Base-by-base conservation (phyloP, 2,888 invertebrate species). In the Camponotus fellah region DNA sequence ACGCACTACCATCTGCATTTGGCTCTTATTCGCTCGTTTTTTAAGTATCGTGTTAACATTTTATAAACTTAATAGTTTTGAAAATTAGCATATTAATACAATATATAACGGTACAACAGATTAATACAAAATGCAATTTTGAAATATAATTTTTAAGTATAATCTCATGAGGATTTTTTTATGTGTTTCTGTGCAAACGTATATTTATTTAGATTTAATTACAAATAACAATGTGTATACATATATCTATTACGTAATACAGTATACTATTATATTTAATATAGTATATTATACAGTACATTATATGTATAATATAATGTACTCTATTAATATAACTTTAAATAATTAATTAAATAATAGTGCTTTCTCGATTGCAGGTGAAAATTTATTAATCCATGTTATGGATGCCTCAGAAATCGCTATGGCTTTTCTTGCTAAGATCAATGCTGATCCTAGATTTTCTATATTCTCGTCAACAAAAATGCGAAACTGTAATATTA, bases 371-470 rank as follows among this genome's bases (percentile, higher is more conserved):
- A 92, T 91, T 4, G 32, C 62, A 14, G 90, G 60, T 0, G 84
- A 77, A 69, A 89, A 89, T 53, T 66, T 85, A 32, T 85, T 37
- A 14, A 92, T 88, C 94, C 93, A 93, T 8, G 74, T 64, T 14
- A 92, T 62, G 21, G 89, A 91, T 14, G 83, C 81, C 34, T 75
- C 62, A 0, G 91, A 87, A 43, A 82, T 62, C 21, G 58, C 26
- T 10, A 91, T 62, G 26, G 91, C 90, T 75, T 88, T 85, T 75
- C 80, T 75, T 4, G 89, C 90, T 43, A 82, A 65, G 34, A 82
- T 81, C 9, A 84, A 56, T 6, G 89, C 84, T 3, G 80, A 9
- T 53, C 87, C 89, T 6, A 93, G 79, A 34, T 85, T 8, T 8
- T 89, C 43, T 0, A 66, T n/a, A 56, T 91, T 88, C 17, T 77